phyloP scores from a whole-genome alignment of 2,888 invertebrate species.

The Tetramorium bicarinatum region DNA sequence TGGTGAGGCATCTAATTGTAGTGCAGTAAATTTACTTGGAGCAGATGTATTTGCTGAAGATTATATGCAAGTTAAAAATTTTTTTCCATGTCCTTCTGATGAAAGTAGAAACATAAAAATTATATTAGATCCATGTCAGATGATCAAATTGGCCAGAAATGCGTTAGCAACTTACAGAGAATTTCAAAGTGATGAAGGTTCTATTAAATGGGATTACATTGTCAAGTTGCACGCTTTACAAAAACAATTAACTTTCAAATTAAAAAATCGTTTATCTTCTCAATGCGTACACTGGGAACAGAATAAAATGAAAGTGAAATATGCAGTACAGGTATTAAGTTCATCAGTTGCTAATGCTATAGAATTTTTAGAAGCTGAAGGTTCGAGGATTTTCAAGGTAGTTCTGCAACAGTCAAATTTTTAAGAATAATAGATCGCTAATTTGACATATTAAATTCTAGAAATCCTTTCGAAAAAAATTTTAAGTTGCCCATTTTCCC shows the following conservation, averaged over 20 bases:
- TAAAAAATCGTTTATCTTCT: background rate
- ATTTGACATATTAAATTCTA: conserved; percentile 1
- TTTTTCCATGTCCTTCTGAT: background rate
- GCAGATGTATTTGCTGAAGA: background rate
- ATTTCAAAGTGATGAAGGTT: background rate
- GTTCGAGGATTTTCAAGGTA: background rate
- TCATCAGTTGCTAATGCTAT: conserved; percentile 2
- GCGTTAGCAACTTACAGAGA: background rate
- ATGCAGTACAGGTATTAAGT: conserved; percentile 26
- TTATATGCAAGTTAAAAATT: background rate
- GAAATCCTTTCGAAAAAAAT: background rate
- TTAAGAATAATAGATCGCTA: background rate
- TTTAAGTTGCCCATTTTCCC: background rate
- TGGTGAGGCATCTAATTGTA: background rate
- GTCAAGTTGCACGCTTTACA: background rate
- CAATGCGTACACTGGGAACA: conserved; percentile 23
- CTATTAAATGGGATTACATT: background rate
- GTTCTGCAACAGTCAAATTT: background rate
- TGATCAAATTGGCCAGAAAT: conserved; percentile 6
- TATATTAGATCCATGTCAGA: conserved; percentile 5
- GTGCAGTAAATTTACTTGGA: background rate
- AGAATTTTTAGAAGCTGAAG: background rate
- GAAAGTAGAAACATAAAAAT: background rate
- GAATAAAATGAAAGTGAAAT: conserved; percentile 14
- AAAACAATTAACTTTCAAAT: background rate